Evolutionary conservation across 2,797 vertebrate species (phyloP), one percentile per base, ranked within the genome.

Genomic region (Anisognathus igniventris): DNA sequence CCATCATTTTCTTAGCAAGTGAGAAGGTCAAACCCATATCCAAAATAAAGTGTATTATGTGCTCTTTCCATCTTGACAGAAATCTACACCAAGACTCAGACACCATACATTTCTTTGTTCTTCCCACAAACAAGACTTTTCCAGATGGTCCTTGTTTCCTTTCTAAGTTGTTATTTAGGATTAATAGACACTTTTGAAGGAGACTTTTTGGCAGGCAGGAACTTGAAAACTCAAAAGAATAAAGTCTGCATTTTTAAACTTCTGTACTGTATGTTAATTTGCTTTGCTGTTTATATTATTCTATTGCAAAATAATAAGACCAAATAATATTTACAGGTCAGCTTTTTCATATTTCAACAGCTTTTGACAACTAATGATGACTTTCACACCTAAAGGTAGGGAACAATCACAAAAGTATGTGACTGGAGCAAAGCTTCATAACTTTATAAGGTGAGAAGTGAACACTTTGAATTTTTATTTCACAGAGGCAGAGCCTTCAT

Each of bases 241-340:
- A 19, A 45, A 51, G 77, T 28, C 33, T 28, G 40, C 50, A 72
- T 96, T 85, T 90, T 73, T 92, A 6, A 92, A 78, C 64, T 54
- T 84, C 30, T 79, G 9, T 45, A 48, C 6, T 82, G 6, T 31
- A 60, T 82, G 75, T 51, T 93, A 83, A 91, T 90, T 96, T 96
- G 28, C 76, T 83, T 24, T 58, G 70, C 31, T 85, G 31, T 64
- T 92, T 57, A 65, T 76, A 92, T 48, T 74, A 88, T 64, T 88
- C 61, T 88, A 67, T n/a, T 80, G 39, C 48, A 84, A 94, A 94
- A 83, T 91, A 93, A 77, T 86, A 90, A 94, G 92, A 92, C 33
- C 9, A 91, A 95, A 85, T 80, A 17, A 61, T 84, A 57, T 88
- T 95, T 87, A 93, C 30, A 65, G 57, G 86, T 81, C 19, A 67